These are phyloP conservation scores for Ailurus styani DNA, from an alignment of 2,113 vertebrate genomes.

Conservation along the genomic window DNA sequence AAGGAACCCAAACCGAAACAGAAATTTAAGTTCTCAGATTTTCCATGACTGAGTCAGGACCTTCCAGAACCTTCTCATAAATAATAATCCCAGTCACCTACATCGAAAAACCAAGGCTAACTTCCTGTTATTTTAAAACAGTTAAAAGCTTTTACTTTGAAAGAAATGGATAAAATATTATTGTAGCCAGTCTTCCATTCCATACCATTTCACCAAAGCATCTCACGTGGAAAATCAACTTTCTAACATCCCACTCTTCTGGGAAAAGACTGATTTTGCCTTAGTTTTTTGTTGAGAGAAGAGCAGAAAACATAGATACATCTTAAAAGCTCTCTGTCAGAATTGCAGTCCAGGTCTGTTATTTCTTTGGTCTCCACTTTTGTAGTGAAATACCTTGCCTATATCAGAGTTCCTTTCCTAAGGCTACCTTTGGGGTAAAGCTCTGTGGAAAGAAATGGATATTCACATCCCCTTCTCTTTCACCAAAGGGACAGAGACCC, in stretches of 20 bases:
- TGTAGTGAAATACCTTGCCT: neutral
- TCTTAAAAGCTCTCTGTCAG: neutral
- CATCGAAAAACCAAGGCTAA: neutral
- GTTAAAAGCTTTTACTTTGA: neutral
- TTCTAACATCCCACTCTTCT: neutral
- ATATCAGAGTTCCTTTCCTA: neutral
- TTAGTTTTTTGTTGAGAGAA: neutral
- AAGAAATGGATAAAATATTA: neutral
- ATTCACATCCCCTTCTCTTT: neutral
- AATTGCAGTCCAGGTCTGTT: neutral
- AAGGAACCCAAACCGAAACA: neutral
- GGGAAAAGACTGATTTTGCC: neutral
- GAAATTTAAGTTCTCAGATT: conserved; percentile 26
- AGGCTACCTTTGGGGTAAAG: neutral
- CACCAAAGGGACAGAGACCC: neutral
- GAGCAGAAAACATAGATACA: neutral
- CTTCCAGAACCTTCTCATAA: neutral
- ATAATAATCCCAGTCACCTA: neutral
- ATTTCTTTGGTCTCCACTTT: neutral
- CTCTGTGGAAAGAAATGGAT: neutral
- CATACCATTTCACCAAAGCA: neutral
- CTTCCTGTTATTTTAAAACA: neutral
- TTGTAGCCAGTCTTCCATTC: neutral
- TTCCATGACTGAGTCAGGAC: neutral
- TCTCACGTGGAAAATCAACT: neutral